These are phyloP conservation scores for Neolamprologus brichardi DNA, from an alignment of 2,113 vertebrate species.

Conservation along the genomic window DNA sequence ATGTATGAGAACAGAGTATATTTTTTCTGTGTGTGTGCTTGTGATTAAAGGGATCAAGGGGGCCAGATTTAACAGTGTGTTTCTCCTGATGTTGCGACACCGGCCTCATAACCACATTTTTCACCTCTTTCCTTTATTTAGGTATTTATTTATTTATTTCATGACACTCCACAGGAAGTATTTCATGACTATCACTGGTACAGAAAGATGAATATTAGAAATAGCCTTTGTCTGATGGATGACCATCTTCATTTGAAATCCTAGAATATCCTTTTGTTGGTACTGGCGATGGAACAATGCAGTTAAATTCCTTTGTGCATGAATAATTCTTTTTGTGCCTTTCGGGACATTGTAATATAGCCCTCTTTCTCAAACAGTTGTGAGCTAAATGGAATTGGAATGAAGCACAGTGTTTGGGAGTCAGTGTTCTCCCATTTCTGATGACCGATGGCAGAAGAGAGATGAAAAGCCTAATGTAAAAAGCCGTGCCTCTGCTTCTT, in stretches of 20 bases:
- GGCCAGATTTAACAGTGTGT: neutral
- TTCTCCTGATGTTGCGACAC: neutral
- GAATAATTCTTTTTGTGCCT: constrained; percentile 39
- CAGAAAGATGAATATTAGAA: constrained; percentile 8
- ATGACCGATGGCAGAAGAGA: constrained; percentile 53
- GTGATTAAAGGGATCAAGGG: neutral
- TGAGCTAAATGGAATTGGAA: constrained; percentile 44
- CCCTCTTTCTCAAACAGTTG: constrained; percentile 2
- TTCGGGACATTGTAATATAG: constrained; percentile 18
- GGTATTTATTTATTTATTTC: neutral
- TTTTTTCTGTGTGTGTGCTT: constrained; percentile 25
- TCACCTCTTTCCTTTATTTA: neutral
- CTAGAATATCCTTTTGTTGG: constrained; percentile 23
- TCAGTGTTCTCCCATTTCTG: constrained; percentile 48
- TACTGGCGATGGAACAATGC: constrained; percentile 24
- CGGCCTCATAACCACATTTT: neutral
- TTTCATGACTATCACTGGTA: constrained; percentile 26
- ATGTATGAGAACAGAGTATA: constrained; percentile 34
- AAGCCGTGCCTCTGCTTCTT: constrained; percentile 21
- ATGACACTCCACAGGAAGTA: constrained; percentile 12
- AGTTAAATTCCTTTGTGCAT: constrained; percentile 43
- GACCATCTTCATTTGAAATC: constrained; percentile 15
- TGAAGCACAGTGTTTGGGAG: constrained; percentile 1
- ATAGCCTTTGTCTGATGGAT: constrained; percentile 14
- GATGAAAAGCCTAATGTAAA: constrained; percentile 56